These are phyloP conservation scores for Plotosus lineatus DNA, from an alignment of 2,113 vertebrate species.

Conservation along the genomic window DNA sequence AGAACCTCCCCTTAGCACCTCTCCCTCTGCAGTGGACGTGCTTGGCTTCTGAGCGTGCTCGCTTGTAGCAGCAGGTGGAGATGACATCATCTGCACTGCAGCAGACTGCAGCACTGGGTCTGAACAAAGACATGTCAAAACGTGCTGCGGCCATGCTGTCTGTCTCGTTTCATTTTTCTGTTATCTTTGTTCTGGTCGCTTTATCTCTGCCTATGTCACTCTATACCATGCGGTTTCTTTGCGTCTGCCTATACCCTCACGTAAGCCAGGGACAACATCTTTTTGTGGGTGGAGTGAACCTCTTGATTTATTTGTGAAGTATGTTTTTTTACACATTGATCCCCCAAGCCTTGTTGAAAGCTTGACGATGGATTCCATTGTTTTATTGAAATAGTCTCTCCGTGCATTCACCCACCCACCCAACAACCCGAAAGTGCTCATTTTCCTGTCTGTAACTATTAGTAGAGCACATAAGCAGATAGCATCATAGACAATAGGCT, in stretches of 20 bases:
- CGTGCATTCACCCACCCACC: not conserved
- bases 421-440: constrained; percentile 8
- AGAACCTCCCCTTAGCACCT: constrained; percentile 63
- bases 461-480: not conserved
- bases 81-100: constrained; percentile 84
- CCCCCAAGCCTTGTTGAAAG: not conserved
- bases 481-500: not conserved
- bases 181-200: not conserved
- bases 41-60: constrained; percentile 74
- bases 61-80: constrained; percentile 76
- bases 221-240: not conserved
- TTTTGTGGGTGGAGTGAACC: not conserved
- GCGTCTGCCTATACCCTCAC: not conserved
- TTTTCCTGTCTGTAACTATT: constrained; percentile 17
- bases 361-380: constrained; percentile 27
- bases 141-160: constrained; percentile 54
- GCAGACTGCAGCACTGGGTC: constrained; percentile 81
- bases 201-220: constrained; percentile 11
- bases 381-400: constrained; percentile 24
- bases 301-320: constrained; percentile 7
- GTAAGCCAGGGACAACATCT: constrained; percentile 47
- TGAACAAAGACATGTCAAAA: constrained; percentile 81
- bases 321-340: constrained; percentile 41
- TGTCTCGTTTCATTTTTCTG: constrained; percentile 21
- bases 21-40: constrained; percentile 77